Evolutionary conservation across 2,797 vertebrate genomes (phyloP).

Genomic region (Spinibarbus caldwelli): DNA sequence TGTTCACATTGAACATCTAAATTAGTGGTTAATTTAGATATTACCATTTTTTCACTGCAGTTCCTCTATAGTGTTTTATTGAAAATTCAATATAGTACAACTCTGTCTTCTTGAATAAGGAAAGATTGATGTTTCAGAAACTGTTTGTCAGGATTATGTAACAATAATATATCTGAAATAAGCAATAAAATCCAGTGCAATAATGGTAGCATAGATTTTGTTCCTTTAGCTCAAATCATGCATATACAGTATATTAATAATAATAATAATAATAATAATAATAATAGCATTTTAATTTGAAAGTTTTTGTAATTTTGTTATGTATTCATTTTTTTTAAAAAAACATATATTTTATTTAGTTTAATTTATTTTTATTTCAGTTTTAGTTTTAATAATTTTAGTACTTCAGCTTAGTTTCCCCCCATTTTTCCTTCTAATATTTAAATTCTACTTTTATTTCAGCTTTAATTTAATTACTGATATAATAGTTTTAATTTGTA

Average conservation of each 20-base stretch:
- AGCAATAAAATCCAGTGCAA: neutral
- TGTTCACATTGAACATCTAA: neutral
- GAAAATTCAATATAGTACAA: neutral
- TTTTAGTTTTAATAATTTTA: neutral
- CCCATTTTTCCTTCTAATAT: neutral
- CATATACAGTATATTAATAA: neutral
- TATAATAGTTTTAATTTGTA: neutral
- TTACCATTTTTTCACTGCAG: neutral
- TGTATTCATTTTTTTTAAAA: too few species aligned
- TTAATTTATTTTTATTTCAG: neutral
- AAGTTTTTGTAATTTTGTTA: neutral
- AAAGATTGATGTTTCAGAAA: neutral
- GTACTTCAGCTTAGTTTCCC: neutral
- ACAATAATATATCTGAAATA: neutral
- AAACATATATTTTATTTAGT: neutral
- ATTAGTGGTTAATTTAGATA: neutral
- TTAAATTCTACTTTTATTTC: neutral
- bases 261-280: neutral
- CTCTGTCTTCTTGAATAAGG: neutral
- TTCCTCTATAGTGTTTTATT: neutral
- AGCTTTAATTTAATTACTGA: neutral
- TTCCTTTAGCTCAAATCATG: neutral
- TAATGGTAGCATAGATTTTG: neutral
- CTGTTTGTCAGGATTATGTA: neutral
- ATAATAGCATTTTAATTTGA: neutral